phyloP scores from a whole-genome alignment of 2,113 vertebrate genomes.

The Crotalus tigris region DNA sequence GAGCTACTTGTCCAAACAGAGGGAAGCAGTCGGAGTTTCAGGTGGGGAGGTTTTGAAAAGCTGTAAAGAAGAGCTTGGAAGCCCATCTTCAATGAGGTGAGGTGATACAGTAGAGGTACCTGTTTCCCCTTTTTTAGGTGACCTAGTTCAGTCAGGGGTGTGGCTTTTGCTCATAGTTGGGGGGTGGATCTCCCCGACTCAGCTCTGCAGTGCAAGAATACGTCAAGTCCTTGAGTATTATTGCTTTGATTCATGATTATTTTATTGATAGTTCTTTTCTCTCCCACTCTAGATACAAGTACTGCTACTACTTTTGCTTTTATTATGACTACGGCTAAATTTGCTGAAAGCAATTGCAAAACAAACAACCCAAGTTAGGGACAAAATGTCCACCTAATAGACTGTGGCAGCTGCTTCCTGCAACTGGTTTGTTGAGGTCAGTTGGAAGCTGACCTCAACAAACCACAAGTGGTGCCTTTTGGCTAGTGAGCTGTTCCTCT shows the following conservation, averaged over 20 bases:
- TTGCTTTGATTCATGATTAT: not conserved
- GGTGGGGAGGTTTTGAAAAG: not conserved
- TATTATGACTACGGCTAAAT: not conserved
- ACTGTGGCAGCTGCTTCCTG: not conserved
- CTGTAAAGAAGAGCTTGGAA: not conserved
- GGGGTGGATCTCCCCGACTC: not conserved
- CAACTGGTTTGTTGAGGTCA: not conserved
- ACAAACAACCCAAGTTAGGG: not conserved
- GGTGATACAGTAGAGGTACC: not conserved
- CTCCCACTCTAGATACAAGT: not conserved
- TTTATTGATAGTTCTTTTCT: not conserved
- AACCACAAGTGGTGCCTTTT: not conserved
- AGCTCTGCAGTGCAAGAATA: not conserved
- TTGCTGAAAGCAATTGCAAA: not conserved
- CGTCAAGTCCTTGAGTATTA: not conserved
- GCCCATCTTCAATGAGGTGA: not conserved
- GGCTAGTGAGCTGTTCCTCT: not conserved
- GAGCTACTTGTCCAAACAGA: not conserved
- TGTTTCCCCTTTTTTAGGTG: not conserved
- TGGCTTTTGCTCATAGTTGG: not conserved
- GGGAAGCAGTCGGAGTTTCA: not conserved
- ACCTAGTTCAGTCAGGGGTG: not conserved
- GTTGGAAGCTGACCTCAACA: not conserved
- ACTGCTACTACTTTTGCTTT: not conserved
- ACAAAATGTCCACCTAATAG: not conserved